Conservation (phyloP, 1,140 invertebrate species). For the Conopomorpha cramerella region DNA sequence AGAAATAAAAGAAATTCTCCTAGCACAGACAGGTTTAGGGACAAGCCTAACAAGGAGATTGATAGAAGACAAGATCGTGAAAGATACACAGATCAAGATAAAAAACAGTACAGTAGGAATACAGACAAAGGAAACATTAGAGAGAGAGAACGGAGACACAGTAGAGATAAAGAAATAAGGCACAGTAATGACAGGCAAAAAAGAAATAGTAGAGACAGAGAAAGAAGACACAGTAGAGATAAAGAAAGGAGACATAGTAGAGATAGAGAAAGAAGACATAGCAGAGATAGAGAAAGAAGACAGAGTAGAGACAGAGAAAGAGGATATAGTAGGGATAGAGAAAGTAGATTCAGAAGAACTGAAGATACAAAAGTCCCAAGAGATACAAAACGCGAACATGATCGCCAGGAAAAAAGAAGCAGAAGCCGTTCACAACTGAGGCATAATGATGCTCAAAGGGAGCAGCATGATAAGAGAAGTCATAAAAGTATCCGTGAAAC, state of each 20-base stretch:
- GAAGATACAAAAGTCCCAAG: neutral
- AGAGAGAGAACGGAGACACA: slow-evolving; percentile 5
- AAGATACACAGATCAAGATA: slow-evolving; percentile 7
- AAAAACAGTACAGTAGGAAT: slow-evolving; percentile 9
- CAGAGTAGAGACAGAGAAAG: slow-evolving; percentile 6
- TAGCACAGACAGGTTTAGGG: neutral
- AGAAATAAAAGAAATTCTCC: neutral
- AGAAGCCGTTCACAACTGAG: no score
- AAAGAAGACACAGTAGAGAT: slow-evolving; percentile 5
- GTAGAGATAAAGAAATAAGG: slow-evolving; percentile 11
- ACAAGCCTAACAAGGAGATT: neutral
- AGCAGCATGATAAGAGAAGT: neutral
- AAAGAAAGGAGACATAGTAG: slow-evolving; percentile 7
- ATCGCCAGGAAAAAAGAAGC: neutral
- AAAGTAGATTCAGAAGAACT: neutral
- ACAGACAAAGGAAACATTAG: slow-evolving; percentile 10
- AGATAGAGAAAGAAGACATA: slow-evolving; percentile 3
- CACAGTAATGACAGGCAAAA: slow-evolving; percentile 9
- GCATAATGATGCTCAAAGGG: no score
- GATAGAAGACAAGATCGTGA: slow-evolving; percentile 4
- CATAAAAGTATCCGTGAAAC: neutral
- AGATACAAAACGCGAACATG: neutral
- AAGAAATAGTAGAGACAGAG: slow-evolving; percentile 8
- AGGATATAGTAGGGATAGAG: slow-evolving; percentile 6
- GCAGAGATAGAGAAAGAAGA: slow-evolving; percentile 6